Base-by-base conservation (phyloP, 2,888 invertebrate species). In the Steinernema carpocapsae region DNA sequence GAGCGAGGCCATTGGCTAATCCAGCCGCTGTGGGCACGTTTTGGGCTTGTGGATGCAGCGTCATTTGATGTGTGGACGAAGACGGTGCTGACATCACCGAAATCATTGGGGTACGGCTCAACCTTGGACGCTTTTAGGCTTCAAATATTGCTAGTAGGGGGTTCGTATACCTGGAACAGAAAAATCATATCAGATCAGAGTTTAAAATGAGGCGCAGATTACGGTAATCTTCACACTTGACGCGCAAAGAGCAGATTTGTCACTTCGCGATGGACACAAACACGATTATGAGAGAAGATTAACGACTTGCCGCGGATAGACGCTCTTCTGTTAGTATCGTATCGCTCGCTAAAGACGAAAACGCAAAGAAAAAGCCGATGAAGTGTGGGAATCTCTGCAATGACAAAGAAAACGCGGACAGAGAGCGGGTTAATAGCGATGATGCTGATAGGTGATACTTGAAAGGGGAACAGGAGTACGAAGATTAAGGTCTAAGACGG, bases 31-130 rank as follows among this genome's bases (percentile, higher is more conserved):
- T 64, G 64, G 12, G 10, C 17, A 64, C 32, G 3, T 32, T 6
- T 29, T 64, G 64, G 17, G 64, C 24, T 17, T 64, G 29, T n/a
- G 64, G 64, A 64, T 64, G 64, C 32, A 64, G 64, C n/a, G 64
- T 64, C 64, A 64, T 64, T 26, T 29, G 64, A 29, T 64, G 64
- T 2, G 64, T 64, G 3, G 64, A 64, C 1, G 64, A 64, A 17
- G 64, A 64, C 64, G 64, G 64, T 37, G 64, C 64, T 64, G 64
- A 64, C 64, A 64, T 64, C 64, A 64, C 64, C 64, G 64, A 64
- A 37, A 64, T 64, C 64, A 64, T 64, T 32, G 29, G 29, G 32
- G 37, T 14, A 3, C 29, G 32, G 32, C 1, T 1, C 32, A 37
- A 37, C 4, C 37, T 37, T 3, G 37, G 37, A 37, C 4, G 37